phyloP scores from a whole-genome alignment of 2,888 invertebrate species.

The Morpho achilles region DNA sequence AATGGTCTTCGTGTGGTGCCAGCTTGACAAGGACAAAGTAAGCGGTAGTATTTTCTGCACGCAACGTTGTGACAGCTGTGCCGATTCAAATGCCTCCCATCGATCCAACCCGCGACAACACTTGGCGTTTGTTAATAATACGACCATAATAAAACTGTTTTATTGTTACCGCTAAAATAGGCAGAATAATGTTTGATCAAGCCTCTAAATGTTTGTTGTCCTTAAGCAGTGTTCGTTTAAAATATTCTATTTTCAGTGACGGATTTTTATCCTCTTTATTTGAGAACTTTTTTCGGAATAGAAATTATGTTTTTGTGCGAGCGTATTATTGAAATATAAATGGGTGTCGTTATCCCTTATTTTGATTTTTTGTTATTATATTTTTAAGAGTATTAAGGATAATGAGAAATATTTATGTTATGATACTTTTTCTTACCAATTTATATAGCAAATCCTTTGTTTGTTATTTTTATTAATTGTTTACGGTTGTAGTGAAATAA shows the following conservation, averaged over 20 bases:
- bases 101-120: conserved; percentile 16
- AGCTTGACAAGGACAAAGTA: conserved; percentile 9
- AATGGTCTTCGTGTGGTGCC: not conserved
- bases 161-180: conserved; percentile 9
- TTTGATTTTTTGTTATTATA: too few relatives aligned
- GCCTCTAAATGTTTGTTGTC: conserved; percentile 8
- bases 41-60: conserved; percentile 18
- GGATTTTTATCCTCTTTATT: conserved; percentile 12
- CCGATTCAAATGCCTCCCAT: conserved; percentile 21
- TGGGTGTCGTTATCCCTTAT: too few relatives aligned
- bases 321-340: conserved; percentile 6
- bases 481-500: too few relatives aligned
- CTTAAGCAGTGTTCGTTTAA: conserved; percentile 10
- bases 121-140: conserved; percentile 12
- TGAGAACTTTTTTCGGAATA: conserved; percentile 10
- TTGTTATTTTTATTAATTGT: too few relatives aligned
- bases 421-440: too few relatives aligned
- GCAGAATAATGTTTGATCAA: conserved; percentile 10
- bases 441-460: too few relatives aligned
- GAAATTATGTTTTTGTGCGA: conserved; percentile 6
- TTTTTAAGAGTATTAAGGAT: too few relatives aligned
- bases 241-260: conserved; percentile 8
- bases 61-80: conserved; percentile 15
- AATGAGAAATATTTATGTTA: too few relatives aligned
- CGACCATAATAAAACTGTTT: conserved; percentile 10